phyloP scores from a whole-genome alignment of 2,113 vertebrate species.

The Gulo gulo region DNA sequence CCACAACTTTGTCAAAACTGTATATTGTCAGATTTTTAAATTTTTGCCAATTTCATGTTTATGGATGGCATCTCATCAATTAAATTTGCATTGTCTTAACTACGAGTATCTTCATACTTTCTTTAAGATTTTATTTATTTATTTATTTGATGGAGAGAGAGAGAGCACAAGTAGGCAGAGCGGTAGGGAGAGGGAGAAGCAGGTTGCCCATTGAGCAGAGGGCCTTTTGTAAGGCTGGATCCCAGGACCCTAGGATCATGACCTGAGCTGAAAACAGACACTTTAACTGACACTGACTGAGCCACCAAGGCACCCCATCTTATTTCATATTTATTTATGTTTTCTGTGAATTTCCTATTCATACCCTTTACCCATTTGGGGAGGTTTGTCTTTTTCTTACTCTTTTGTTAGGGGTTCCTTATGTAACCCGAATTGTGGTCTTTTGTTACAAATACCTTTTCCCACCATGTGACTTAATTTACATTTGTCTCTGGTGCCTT shows the following conservation, averaged over 20 bases:
- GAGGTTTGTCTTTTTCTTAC: not conserved
- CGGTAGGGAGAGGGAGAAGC: not conserved
- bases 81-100: not conserved
- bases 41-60: not conserved
- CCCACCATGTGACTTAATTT: not conserved
- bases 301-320: no score
- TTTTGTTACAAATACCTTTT: not conserved
- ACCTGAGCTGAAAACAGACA: no score
- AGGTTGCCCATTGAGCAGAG: not conserved
- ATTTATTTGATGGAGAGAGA: not conserved
- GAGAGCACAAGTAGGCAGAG: not conserved
- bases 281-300: no score
- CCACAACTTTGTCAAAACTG: not conserved
- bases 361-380: not conserved
- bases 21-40: not conserved
- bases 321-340: conserved; percentile 15
- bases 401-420: not conserved
- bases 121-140: no score
- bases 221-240: not conserved
- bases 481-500: not conserved
- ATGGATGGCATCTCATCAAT: not conserved
- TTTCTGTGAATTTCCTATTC: not conserved
- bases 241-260: not conserved
- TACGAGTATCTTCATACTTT: not conserved
- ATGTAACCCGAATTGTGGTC: not conserved